phyloP scores from a whole-genome alignment of 2,888 invertebrate species.

The Agriopis marginaria region DNA sequence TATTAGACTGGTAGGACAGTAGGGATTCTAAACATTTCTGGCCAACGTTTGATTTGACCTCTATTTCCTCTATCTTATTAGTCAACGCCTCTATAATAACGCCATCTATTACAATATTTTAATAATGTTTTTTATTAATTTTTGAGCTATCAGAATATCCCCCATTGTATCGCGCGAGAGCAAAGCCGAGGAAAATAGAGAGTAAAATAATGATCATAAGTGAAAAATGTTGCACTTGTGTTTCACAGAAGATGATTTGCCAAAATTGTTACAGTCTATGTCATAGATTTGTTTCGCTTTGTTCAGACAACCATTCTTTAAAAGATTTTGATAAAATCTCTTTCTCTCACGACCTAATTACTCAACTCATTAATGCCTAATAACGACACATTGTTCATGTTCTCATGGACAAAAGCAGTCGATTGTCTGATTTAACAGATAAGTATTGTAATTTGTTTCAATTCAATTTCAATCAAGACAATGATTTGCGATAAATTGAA shows the following conservation, averaged over 20 bases:
- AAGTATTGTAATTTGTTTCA: conserved; percentile 45
- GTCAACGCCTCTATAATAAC: no score
- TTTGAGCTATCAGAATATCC: no score
- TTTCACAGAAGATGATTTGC: neutral
- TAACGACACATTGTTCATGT: conserved; percentile 44
- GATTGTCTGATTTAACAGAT: conserved; percentile 41
- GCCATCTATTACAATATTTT: no score
- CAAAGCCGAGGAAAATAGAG: no score
- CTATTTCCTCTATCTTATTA: no score
- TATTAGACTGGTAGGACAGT: no score
- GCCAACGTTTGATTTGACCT: no score
- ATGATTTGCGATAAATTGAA: conserved; percentile 46
- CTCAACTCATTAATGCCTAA: conserved; percentile 39
- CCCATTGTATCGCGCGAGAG: no score
- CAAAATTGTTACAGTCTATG: neutral
- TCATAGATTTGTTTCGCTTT: conserved; percentile 8
- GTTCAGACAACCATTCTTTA: conserved; percentile 5
- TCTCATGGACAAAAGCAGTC: conserved; percentile 41
- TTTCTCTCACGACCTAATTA: conserved; percentile 29
- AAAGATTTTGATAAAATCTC: conserved; percentile 29
- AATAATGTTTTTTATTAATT: no score
- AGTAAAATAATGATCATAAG: no score
- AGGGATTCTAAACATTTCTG: no score
- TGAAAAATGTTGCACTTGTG: no score
- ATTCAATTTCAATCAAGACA: conserved; percentile 42